phyloP scores from a whole-genome alignment of 1,140 invertebrate species.

The Daktulosphaira vitifoliae region DNA sequence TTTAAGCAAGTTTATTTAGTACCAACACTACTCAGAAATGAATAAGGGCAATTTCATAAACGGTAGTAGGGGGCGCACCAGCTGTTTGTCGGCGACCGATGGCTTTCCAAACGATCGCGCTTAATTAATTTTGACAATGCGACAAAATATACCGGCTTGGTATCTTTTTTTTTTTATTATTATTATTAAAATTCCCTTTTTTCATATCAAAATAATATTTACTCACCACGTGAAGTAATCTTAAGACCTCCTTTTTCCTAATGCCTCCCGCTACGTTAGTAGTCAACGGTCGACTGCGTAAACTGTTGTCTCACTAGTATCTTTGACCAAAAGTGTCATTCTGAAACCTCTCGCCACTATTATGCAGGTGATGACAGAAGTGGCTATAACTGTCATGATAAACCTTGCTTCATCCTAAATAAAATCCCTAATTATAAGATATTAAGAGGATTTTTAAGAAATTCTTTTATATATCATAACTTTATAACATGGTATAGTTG shows the following conservation, averaged over 20 bases:
- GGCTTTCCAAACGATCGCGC: constrained; percentile 12
- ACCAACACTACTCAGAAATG: no score
- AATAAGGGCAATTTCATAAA: background rate
- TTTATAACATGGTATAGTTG: no score
- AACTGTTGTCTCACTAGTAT: background rate
- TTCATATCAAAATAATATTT: constrained; percentile 19
- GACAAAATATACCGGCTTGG: constrained; percentile 7
- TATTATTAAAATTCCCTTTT: constrained; percentile 1
- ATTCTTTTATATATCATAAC: no score
- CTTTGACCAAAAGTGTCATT: no score
- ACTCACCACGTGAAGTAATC: no score
- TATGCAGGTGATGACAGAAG: background rate
- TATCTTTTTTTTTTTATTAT: background rate
- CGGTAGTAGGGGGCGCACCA: background rate
- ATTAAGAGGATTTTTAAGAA: no score
- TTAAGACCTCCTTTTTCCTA: background rate
- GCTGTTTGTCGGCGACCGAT: constrained; percentile 18
- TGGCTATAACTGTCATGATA: no score
- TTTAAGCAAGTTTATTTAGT: no score
- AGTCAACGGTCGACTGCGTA: background rate
- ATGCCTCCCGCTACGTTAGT: background rate
- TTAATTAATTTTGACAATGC: constrained; percentile 28
- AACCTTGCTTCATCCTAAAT: no score
- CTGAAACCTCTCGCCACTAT: no score
- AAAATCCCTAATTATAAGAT: no score